Evolutionary conservation across 2,888 invertebrate genomes (phyloP).

Genomic region (Lamellibrachia satsuma): DNA sequence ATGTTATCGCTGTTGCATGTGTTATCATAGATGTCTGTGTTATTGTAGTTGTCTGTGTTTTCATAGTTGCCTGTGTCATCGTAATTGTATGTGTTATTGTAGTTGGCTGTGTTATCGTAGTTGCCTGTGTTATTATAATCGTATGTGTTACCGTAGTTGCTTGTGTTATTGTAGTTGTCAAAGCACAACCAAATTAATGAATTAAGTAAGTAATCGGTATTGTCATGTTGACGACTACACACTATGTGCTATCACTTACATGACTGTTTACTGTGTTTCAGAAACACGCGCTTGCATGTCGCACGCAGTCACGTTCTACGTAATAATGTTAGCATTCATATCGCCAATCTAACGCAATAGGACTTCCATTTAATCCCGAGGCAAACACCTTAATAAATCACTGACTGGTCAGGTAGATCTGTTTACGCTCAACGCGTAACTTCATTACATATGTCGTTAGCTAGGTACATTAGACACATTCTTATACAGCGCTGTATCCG

Average conservation of each 20-base stretch:
- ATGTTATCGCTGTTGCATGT: neutral
- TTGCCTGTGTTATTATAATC: neutral
- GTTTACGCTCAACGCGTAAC: neutral
- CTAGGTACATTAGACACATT: neutral
- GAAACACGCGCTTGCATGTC: neutral
- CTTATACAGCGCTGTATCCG: neutral
- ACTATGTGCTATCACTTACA: neutral
- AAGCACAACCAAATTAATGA: too few species aligned
- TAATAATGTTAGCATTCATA: neutral
- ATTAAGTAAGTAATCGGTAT: neutral
- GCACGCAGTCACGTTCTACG: neutral
- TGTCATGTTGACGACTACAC: neutral
- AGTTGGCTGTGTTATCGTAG: neutral
- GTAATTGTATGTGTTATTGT: neutral
- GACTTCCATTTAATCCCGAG: neutral
- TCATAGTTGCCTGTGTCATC: neutral
- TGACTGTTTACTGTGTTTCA: neutral
- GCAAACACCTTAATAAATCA: neutral
- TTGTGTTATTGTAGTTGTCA: too few species aligned
- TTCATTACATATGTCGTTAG: neutral
- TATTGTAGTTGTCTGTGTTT: neutral
- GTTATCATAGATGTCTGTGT: neutral
- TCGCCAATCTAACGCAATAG: neutral
- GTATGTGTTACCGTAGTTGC: neutral
- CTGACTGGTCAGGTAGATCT: neutral